Evolutionary conservation across 2,113 vertebrate species (phyloP).

Genomic region (Malurus melanocephalus): DNA sequence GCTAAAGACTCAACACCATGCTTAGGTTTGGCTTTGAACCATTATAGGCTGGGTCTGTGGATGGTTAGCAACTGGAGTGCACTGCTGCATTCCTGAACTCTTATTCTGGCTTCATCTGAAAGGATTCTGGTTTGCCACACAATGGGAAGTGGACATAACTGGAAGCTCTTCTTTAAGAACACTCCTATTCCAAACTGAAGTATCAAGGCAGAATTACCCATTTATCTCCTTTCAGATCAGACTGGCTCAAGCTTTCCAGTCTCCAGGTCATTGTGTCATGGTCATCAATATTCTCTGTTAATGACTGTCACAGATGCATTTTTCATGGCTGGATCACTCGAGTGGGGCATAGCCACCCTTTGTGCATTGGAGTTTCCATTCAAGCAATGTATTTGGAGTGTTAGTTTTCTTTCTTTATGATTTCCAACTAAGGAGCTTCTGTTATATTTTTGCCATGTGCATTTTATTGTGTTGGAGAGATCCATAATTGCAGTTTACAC

Average conservation of each 20-base stretch:
- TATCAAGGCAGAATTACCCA: not conserved
- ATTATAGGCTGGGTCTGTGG: not conserved
- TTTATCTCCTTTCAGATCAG: not conserved
- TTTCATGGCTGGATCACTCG: not conserved
- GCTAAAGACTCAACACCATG: not conserved
- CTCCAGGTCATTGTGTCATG: not conserved
- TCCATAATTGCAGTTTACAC: not conserved
- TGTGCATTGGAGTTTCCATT: not conserved
- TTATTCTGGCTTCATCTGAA: not conserved
- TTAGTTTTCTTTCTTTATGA: not conserved
- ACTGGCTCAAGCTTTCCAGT: not conserved
- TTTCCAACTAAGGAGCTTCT: not conserved
- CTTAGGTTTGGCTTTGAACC: accelerated
- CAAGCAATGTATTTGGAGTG: not conserved
- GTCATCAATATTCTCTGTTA: not conserved
- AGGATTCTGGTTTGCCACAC: not conserved
- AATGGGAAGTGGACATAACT: not conserved
- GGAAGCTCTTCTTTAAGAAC: not conserved
- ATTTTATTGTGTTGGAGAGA: not conserved
- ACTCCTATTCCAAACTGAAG: not conserved
- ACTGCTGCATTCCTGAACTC: not conserved
- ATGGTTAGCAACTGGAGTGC: not conserved
- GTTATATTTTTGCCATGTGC: not conserved
- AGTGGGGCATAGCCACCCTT: not conserved
- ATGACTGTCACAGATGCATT: not conserved